Conservation (phyloP, 2,797 vertebrate species). For the Clarias laeviceps region DNA sequence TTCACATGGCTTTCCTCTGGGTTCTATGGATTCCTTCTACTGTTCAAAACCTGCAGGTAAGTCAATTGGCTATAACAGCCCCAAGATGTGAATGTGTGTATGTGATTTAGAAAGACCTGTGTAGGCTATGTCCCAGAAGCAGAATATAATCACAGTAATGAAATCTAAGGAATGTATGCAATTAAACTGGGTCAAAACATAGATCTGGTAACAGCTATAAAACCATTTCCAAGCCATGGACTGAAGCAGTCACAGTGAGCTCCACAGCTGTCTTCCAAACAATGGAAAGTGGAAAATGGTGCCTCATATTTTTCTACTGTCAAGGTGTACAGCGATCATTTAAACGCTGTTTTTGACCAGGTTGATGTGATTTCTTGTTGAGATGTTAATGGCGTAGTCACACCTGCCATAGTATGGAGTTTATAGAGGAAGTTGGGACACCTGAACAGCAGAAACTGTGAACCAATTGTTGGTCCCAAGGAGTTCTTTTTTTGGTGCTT, state of each 20-base stretch:
- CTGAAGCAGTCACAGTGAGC: neutral
- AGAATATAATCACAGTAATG: neutral
- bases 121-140: neutral
- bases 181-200: neutral
- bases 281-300: neutral
- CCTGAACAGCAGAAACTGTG: neutral
- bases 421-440: neutral
- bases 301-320: neutral
- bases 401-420: neutral
- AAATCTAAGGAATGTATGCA: neutral
- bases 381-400: neutral
- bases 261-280: neutral
- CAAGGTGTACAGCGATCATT: neutral
- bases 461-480: neutral
- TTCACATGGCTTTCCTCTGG: neutral
- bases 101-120: neutral
- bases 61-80: too few relatives aligned
- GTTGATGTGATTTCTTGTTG: neutral
- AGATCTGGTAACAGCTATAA: neutral
- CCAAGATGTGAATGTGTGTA: neutral
- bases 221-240: neutral
- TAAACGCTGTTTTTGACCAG: neutral
- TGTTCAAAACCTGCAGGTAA: neutral
- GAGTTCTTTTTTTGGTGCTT: neutral
- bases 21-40: neutral